Evolutionary conservation across 2,888 invertebrate genomes (phyloP), one percentile per base, ranked within the genome.

Genomic region (Zaprionus obscuricornis): DNA sequence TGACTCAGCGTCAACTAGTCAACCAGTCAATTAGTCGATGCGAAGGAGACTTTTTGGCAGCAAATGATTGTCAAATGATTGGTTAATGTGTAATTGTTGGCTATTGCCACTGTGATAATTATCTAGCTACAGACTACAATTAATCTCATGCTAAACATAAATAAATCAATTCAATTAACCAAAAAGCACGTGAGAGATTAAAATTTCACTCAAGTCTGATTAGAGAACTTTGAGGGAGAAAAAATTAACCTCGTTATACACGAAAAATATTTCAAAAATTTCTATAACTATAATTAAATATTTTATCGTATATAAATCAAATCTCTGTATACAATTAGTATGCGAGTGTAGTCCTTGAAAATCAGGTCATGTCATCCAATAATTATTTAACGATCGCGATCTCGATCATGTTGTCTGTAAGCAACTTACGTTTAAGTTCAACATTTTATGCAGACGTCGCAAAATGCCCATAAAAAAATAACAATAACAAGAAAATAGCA

Each of bases 1-100:
- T 79, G 78, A 79, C 57, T 81, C 84, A 78, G 58, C 16, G 34
- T 1, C 39, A 37, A 37, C 34, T n/a, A n/a, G n/a, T n/a, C n/a
- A n/a, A n/a, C n/a, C n/a, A n/a, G n/a, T n/a, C n/a, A n/a, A n/a
- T n/a, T n/a, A n/a, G n/a, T n/a, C 43, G 68, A 34, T 46, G 66
- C 64, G 63, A 66, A 54, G 71, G 72, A 74, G 72, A 73, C 74
- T 63, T 63, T 70, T 72, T 72, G 72, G 72, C 72, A 74, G 36
- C 56, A 50, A 26, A 39, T 3, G 14, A 3, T 40, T 37, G 33
- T 31, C 31, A 43, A 71, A 39, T 20, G 65, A 58, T 64, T 67
- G 54, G 62, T 55, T 39, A 56, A 79, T 57, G 54, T 79, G 58
- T 46, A 62, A 74, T 66, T 27, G 10, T 27, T 66, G 55, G 16